phyloP scores from a whole-genome alignment of 2,113 vertebrate genomes.

The Martes martes region DNA sequence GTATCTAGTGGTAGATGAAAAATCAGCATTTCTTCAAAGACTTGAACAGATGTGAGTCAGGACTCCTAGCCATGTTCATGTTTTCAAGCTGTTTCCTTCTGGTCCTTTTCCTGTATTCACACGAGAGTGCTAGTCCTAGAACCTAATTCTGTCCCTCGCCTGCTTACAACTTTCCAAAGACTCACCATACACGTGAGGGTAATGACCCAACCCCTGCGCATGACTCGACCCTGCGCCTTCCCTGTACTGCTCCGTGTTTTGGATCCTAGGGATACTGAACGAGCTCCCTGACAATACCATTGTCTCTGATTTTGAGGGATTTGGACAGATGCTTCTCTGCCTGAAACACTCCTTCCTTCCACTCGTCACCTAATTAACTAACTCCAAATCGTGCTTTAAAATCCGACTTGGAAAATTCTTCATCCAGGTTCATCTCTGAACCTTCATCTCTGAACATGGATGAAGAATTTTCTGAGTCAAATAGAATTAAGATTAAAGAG shows the following conservation, averaged over 20 bases:
- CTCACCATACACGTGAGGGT: background rate
- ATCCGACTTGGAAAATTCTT: no score
- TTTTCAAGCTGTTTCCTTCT: background rate
- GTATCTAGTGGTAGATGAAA: background rate
- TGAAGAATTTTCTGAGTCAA: background rate
- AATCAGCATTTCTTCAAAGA: background rate
- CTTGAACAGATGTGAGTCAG: background rate
- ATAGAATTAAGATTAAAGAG: background rate
- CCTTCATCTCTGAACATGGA: background rate
- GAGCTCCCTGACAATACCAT: background rate
- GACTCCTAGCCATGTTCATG: background rate
- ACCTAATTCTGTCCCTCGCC: background rate
- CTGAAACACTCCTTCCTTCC: background rate
- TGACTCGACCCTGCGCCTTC: background rate
- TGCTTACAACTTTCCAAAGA: background rate
- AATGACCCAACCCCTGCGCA: background rate
- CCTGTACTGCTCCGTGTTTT: background rate
- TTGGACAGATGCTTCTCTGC: background rate
- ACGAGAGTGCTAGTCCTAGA: background rate
- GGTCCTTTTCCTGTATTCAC: background rate
- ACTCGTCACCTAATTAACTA: background rate
- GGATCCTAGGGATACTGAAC: background rate
- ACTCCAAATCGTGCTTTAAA: background rate
- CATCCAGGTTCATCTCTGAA: background rate
- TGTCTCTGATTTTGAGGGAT: no score